phyloP scores from a whole-genome alignment of 2,888 invertebrate genomes.

The Eretmocerus hayati region DNA sequence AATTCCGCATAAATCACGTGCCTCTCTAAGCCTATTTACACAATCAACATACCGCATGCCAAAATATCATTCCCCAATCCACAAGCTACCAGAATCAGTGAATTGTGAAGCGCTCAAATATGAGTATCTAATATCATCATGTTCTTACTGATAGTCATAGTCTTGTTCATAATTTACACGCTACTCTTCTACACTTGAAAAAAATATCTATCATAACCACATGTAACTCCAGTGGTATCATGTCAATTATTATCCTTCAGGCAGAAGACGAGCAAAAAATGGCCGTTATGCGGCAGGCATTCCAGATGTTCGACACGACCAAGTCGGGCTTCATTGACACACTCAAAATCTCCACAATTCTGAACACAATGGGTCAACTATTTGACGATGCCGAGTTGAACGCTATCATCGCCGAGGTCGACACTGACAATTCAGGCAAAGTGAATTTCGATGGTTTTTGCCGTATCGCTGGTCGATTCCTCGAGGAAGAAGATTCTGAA shows the following conservation, averaged over 20 bases:
- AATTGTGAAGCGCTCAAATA: no score
- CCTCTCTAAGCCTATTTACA: no score
- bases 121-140: neutral
- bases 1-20: no score
- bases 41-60: no score
- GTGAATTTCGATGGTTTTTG: conserved; percentile 94
- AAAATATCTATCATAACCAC: neutral
- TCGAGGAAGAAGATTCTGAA: conserved; percentile 93
- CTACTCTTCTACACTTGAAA: conserved; percentile 16
- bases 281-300: conserved; percentile 89
- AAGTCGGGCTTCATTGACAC: conserved; percentile 90
- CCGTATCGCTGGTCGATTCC: conserved; percentile 85
- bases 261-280: conserved; percentile 71
- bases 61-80: no score
- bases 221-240: neutral
- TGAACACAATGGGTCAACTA: conserved; percentile 91
- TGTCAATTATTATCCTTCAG: no score
- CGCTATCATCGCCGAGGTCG: conserved; percentile 82
- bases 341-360: conserved; percentile 81
- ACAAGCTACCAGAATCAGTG: no score
- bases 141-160: conserved; percentile 15
- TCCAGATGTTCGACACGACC: conserved; percentile 94
- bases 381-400: conserved; percentile 89
- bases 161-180: conserved; percentile 14
- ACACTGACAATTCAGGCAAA: conserved; percentile 84